Base-by-base conservation (phyloP, 2,113 vertebrate genomes). In the Gorilla gorilla region DNA sequence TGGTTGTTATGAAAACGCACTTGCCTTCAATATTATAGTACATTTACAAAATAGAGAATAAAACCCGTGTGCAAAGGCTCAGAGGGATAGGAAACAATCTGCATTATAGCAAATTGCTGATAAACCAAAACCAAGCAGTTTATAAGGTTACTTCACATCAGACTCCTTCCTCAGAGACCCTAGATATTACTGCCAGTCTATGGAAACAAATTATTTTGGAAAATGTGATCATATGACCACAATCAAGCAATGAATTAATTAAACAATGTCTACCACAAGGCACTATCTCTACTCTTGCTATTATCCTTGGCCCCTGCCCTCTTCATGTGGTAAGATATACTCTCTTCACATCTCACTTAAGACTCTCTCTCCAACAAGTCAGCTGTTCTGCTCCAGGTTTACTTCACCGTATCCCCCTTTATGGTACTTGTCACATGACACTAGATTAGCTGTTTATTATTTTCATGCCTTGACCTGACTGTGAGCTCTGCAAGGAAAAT, bases 251-350 rank as follows among this genome's bases (percentile, higher is more conserved):
- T 30, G 11, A 76, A 52, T 66, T 78, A 81, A 73, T 48, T 80
- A 38, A 59, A 18, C 23, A 17, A 6, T 57, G 20, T 59, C 1
- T 25, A 35, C 6, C 6, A 70, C 25, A 27, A 55, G 23, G 18
- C 14, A 68, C 16, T 38, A 30, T 14, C 38, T 73, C 66, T 80
- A 8, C 10, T 61, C 12, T 27, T 23, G 4, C 38, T 43, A 1
- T 52, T 66, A 12, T 20, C 13, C 20, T 20, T 12, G 6, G 17
- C 20, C 13, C 8, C 8, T 20, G 0, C 2, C 6, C 32, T 20
- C 13, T 45, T 78, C 43, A 52, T 12, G 6, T 35, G 11, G 5
- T 17, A 5, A 20, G 13, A 1, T n/a, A 17, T 16, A 6, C 4
- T 48, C 5, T 66, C 35, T 38, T 93, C 32, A 50, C 9, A 4